These are phyloP conservation scores for Aphrophora alni DNA, from an alignment of 2,888 invertebrate species.

Conservation along the genomic window DNA sequence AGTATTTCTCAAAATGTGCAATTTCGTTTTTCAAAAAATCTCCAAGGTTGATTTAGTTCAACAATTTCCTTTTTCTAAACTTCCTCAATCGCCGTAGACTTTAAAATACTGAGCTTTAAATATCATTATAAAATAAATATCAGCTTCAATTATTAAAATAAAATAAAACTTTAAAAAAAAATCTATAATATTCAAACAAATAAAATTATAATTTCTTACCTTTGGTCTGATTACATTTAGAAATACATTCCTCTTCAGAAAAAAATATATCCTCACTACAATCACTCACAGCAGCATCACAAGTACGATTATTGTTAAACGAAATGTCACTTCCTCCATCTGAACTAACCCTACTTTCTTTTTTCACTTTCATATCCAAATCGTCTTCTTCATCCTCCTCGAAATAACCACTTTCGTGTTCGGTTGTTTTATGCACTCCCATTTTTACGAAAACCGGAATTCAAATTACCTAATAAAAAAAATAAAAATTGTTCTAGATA, in stretches of 20 bases:
- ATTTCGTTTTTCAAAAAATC: too few species aligned
- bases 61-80: too few species aligned
- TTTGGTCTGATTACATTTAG: background rate
- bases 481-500: background rate
- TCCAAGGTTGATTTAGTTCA: too few species aligned
- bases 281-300: conserved; percentile 24
- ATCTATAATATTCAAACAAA: too few species aligned
- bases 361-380: conserved; percentile 24
- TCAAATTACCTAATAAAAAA: background rate
- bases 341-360: conserved; percentile 26
- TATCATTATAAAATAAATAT: too few species aligned
- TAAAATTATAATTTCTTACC: background rate
- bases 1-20: too few species aligned
- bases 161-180: too few species aligned
- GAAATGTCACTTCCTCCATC: background rate
- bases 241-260: background rate
- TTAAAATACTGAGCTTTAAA: too few species aligned
- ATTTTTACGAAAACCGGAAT: conserved; percentile 58
- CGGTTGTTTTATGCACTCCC: conserved; percentile 69
- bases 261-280: conserved; percentile 24
- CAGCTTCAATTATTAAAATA: too few species aligned
- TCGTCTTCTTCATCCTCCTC: conserved; percentile 65
- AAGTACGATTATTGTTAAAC: conserved; percentile 6
- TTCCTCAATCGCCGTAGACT: too few species aligned
- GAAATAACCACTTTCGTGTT: conserved; percentile 85